These are phyloP conservation scores for Drosophila albomicans DNA, from an alignment of 1,140 invertebrate species.

Conservation along the genomic window DNA sequence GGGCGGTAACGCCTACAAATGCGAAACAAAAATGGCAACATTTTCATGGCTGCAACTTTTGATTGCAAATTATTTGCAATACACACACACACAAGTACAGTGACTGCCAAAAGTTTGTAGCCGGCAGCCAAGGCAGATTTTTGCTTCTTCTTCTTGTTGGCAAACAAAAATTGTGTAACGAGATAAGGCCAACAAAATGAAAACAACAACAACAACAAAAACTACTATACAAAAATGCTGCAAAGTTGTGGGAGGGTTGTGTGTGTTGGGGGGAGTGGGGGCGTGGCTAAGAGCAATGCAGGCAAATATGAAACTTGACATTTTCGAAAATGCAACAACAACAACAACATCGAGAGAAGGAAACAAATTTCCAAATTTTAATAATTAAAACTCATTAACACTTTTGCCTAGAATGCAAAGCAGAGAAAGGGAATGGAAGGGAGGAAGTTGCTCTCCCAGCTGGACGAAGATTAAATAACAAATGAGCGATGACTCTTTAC, in stretches of 20 bases:
- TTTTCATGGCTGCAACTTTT: conserved; percentile 70
- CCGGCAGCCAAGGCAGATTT: conserved; percentile 55
- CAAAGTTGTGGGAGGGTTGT: background rate
- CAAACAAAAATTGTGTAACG: conserved; percentile 68
- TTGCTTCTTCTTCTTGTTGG: conserved; percentile 41
- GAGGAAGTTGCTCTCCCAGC: conserved; percentile 21
- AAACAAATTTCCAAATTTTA: conserved; percentile 60
- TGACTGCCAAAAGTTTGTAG: conserved; percentile 67
- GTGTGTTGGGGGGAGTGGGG: background rate
- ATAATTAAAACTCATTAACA: conserved; percentile 82
- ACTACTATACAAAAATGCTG: conserved; percentile 16
- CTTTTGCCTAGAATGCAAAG: conserved; percentile 44
- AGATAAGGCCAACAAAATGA: conserved; percentile 52
- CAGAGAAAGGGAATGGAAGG: background rate
- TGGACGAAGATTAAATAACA: conserved; percentile 78
- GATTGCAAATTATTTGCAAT: conserved; percentile 79
- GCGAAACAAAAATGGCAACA: conserved; percentile 34
- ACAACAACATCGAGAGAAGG: background rate
- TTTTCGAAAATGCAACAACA: conserved; percentile 42
- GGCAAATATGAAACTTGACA: conserved; percentile 31
- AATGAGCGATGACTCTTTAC: conserved; percentile 77
- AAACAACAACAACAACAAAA: conserved; percentile 14
- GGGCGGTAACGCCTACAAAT: background rate
- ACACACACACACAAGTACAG: conserved; percentile 43
- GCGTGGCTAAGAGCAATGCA: conserved; percentile 25